These are phyloP conservation scores for Celastrina argiolus DNA, from an alignment of 2,888 invertebrate genomes.

Conservation along the genomic window DNA sequence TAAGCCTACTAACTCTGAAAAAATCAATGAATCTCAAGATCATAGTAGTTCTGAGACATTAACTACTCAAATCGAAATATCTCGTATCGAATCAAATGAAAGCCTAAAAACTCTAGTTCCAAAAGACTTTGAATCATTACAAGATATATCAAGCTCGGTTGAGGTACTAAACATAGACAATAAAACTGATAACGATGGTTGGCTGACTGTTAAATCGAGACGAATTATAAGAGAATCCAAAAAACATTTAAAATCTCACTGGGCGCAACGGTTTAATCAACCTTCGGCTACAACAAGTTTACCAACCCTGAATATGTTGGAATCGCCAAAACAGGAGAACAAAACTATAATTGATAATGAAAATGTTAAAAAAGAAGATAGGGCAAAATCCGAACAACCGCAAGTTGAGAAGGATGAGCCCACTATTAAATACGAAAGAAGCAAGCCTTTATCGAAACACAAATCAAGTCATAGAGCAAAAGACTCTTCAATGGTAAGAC, in stretches of 20 bases:
- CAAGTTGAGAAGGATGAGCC: conserved; percentile 32
- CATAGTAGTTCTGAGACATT: conserved; percentile 79
- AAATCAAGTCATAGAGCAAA: conserved; percentile 53
- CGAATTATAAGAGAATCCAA: conserved; percentile 77
- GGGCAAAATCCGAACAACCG: conserved; percentile 65
- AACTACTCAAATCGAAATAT: conserved; percentile 64
- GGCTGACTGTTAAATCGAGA: conserved; percentile 92
- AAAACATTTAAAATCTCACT: conserved; percentile 81
- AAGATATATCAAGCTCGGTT: conserved; percentile 59
- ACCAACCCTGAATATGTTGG: conserved; percentile 82
- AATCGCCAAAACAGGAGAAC: conserved; percentile 66
- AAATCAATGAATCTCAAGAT: conserved; percentile 57
- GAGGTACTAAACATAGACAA: conserved; percentile 71
- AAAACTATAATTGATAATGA: conserved; percentile 45
- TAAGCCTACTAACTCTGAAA: conserved; percentile 35
- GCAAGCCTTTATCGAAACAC: conserved; percentile 38
- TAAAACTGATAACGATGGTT: conserved; percentile 82
- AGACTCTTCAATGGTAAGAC: conserved; percentile 66
- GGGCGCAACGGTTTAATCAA: conserved; percentile 87
- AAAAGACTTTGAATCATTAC: conserved; percentile 50
- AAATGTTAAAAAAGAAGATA: conserved; percentile 46
- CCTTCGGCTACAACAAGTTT: conserved; percentile 90
- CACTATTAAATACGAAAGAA: conserved; percentile 37
- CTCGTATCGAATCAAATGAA: conserved; percentile 69
- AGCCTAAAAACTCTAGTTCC: conserved; percentile 70